Evolutionary conservation across 2,797 vertebrate species (phyloP), one percentile per base, ranked within the genome.

Genomic region (Notolabrus celidotus): DNA sequence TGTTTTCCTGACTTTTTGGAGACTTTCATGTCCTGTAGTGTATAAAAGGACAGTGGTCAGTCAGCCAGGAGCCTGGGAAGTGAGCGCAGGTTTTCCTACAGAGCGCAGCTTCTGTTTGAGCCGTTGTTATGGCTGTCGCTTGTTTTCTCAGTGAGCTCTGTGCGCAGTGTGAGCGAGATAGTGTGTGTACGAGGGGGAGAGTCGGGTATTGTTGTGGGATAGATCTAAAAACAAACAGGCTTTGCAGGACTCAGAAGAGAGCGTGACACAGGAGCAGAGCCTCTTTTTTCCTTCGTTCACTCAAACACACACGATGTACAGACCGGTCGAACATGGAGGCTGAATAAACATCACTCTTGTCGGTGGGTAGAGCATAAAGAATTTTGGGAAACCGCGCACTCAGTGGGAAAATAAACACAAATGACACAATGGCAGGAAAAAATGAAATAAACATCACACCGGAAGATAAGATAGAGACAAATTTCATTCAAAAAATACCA

Each of bases 171-270:
- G 80, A 80, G 80, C 11, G 61, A 82, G 86, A 82, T 72, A 77
- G 77, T 78, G 87, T 74, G 80, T 71, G 75, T 54, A 39, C 3
- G 20, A 19, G 38, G 25, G 25, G 27, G 79, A 49, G 71, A 34
- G 47, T 57, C 4, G 65, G 79, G 84, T 72, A 92, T 92, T 93
- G 90, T 90, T 92, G 83, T 84, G 76, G 51, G 43, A 74, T 72
- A 83, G 79, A 85, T 88, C 82, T 84, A 81, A 91, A 92, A 93
- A 92, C 90, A 93, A 93, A 92, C 90, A 85, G 68, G 64, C 78
- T 77, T 67, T 46, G 68, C 75, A 31, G 78, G 79, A 84, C 61
- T 58, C 55, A 10, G 73, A 66, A 51, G 67, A 78, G 84, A 88
- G 65, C 72, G 67, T 84, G 88, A 88, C 87, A 84, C 64, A 22